phyloP scores from a whole-genome alignment of 2,888 invertebrate species.

The Stenolophus ochropezus region DNA sequence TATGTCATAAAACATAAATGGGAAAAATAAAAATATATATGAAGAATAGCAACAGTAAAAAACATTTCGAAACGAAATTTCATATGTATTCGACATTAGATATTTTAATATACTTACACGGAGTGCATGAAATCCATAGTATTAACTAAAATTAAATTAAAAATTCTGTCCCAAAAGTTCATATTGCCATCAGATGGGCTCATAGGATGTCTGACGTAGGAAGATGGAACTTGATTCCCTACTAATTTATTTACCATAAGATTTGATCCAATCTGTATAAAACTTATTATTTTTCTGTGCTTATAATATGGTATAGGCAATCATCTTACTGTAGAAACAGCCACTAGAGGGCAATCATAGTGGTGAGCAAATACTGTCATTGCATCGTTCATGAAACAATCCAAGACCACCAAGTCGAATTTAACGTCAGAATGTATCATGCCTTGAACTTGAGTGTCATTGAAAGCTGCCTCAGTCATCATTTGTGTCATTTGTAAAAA shows the following conservation, averaged over 20 bases:
- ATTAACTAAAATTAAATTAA: conserved; percentile 63
- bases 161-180: conserved; percentile 68
- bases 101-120: conserved; percentile 48
- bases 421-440: conserved; percentile 69
- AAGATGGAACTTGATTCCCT: conserved; percentile 68
- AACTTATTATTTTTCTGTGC: not conserved
- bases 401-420: conserved; percentile 72
- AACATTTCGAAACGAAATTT: no score
- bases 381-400: conserved; percentile 74
- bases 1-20: no score
- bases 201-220: conserved; percentile 67
- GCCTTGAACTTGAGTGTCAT: conserved; percentile 66
- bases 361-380: conserved; percentile 70
- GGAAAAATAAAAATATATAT: no score
- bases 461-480: conserved; percentile 63
- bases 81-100: not conserved
- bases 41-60: no score
- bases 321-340: conserved; percentile 70
- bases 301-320: not conserved
- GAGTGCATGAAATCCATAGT: not conserved
- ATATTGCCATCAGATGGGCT: conserved; percentile 66
- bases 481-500: no score
- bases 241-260: conserved; percentile 65
- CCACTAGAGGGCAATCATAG: conserved; percentile 70
- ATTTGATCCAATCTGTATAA: conserved; percentile 42